Evolutionary conservation across 2,888 invertebrate species (phyloP).

Genomic region (Caradrina kadenii): DNA sequence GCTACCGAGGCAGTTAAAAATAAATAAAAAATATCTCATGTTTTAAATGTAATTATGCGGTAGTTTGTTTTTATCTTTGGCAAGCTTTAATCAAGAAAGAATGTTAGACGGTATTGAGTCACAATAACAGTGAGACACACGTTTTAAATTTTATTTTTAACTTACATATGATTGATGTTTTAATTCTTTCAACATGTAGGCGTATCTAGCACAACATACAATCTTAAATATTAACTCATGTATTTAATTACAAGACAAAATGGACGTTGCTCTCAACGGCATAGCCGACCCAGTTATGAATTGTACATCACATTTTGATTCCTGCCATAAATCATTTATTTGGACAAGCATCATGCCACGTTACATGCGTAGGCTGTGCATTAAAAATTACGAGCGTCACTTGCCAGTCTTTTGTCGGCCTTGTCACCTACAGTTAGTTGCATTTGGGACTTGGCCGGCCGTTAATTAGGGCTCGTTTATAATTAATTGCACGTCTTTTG

Average conservation of each 20-base stretch:
- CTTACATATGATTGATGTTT: slow-evolving; percentile 9
- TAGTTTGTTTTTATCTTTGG: slow-evolving; percentile 28
- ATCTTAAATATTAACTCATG: slow-evolving; percentile 25
- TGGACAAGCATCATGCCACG: slow-evolving; percentile 36
- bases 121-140: slow-evolving; percentile 23
- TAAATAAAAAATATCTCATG: slow-evolving; percentile 41
- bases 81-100: slow-evolving; percentile 44
- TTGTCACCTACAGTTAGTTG: slow-evolving; percentile 70
- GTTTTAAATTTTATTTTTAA: slow-evolving; percentile 14
- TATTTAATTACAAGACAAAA: slow-evolving; percentile 24
- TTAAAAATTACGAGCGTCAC: slow-evolving; percentile 64
- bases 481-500: slow-evolving; percentile 66
- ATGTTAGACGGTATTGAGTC: slow-evolving; percentile 26
- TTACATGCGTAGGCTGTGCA: slow-evolving; percentile 38
- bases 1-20: too few species aligned
- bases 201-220: slow-evolving; percentile 5
- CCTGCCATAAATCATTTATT: slow-evolving; percentile 51
- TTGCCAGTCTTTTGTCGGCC: slow-evolving; percentile 66
- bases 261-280: slow-evolving; percentile 19
- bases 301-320: slow-evolving; percentile 30
- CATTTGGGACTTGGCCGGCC: slow-evolving; percentile 66
- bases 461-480: slow-evolving; percentile 70
- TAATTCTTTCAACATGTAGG: slow-evolving; percentile 11
- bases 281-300: slow-evolving; percentile 38
- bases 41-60: slow-evolving; percentile 38